Percentiles rank a stretch among this genome's conserved stretches.
Conservation (phyloP, 2,797 vertebrate species). For the Phoebastria nigripes region DNA sequence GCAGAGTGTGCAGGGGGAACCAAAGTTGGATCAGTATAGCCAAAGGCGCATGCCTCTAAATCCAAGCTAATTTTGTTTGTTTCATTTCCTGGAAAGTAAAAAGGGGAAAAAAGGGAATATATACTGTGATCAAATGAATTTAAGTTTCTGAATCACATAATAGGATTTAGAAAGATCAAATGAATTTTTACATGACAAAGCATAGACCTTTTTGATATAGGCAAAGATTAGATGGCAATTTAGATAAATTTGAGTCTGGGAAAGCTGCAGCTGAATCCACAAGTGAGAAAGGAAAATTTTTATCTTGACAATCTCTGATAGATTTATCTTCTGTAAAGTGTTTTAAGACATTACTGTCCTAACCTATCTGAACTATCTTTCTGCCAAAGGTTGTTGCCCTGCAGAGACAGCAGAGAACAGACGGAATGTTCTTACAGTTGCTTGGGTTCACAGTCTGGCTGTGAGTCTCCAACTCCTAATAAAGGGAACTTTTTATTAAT, state of each 20-base stretch:
- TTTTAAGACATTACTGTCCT: background rate
- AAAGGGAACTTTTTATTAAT: background rate
- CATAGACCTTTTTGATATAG: background rate
- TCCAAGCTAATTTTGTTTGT: background rate
- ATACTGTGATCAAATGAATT: background rate
- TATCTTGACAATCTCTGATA: background rate
- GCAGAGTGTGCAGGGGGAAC: fast-evolving
- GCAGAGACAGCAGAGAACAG: background rate
- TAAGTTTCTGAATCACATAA: background rate
- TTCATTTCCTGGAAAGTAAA: background rate
- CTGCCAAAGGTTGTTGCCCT: background rate
- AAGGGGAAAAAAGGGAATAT: background rate
- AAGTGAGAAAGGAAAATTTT: background rate
- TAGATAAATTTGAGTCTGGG: background rate
- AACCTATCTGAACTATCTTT: background rate
- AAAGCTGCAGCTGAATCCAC: background rate
- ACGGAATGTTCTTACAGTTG: background rate
- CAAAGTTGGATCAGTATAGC: background rate
- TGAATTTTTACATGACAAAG: background rate
- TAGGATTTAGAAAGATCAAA: background rate
- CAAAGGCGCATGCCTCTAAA: background rate
- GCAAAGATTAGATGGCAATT: background rate
- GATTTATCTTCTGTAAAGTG: background rate
- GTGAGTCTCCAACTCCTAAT: background rate
- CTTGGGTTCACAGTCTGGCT: background rate